Base-by-base conservation (phyloP, 2,888 invertebrate species). In the Ennomos quercinarius region DNA sequence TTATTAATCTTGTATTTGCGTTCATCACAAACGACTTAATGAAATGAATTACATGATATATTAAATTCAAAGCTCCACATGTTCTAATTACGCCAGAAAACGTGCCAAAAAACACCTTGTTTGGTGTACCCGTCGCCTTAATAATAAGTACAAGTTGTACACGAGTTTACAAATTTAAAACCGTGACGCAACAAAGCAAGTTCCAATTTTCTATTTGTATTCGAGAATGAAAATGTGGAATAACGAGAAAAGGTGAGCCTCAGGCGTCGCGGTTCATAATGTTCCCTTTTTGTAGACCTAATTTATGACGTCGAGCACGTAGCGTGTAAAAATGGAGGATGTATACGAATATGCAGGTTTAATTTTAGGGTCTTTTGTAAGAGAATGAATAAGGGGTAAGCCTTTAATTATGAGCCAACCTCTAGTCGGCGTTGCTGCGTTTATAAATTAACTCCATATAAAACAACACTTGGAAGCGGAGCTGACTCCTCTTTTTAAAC, bases 271-370 rank as follows among this genome's bases (percentile, higher is more conserved):
- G 74, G 76, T 80, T 84, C 81, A 81, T 85, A 85, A 86, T 82
- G 78, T 78, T 77, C 79, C 77, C 78, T 84, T 86, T 86, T 86
- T 85, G 84, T 85, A 81, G 76, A 82, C 79, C 83, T 87, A 86
- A 89, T 87, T 87, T 86, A 87, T 85, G 83, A 84, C 84, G 80
- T 82, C 71, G 78, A 74, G 78, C 84, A 80, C 81, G 83, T 80
- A 82, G 73, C 81, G 77, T 80, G 81, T 81, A 84, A 85, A 84
- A 84, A 84, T 82, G 74, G 80, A 72, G 76, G 79, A 80, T 81
- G 77, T 82, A 74, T 78, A 84, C 82, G 85, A 86, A 85, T 86
- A 87, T 86, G 84, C 81, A 85, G 83, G 81, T 85, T 86, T 86
- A 85, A 87, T 87, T 86, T 83, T 77, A 84, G 81, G 75, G 80